Evolutionary conservation across 2,888 invertebrate genomes (phyloP).

Genomic region (Busseola fusca): DNA sequence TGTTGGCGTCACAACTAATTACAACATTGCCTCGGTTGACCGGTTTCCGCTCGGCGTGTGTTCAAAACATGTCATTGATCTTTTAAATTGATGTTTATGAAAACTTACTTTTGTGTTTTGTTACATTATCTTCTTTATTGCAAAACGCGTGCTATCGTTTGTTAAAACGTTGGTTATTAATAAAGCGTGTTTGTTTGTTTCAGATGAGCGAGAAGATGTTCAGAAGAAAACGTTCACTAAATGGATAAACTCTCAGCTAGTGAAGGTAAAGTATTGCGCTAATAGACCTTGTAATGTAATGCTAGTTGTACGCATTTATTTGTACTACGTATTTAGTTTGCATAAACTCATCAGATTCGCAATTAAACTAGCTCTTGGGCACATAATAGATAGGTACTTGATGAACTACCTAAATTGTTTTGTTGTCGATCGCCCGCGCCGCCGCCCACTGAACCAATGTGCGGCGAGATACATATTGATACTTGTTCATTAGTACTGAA

Average conservation of each 20-base stretch:
- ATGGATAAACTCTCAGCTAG: slow-evolving; percentile 96
- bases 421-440: slow-evolving; percentile 1
- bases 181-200: slow-evolving; percentile 72
- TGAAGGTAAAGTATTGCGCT: slow-evolving; percentile 89
- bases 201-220: slow-evolving; percentile 97
- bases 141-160: neutral
- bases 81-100: neutral
- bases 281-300: neutral
- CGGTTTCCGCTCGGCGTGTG: neutral
- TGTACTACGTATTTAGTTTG: neutral
- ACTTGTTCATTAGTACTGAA: slow-evolving; percentile 1
- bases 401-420: slow-evolving; percentile 39
- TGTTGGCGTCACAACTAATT: neutral
- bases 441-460: slow-evolving; percentile 7
- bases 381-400: slow-evolving; percentile 28
- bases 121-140: neutral
- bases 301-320: neutral
- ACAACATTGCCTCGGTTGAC: neutral
- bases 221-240: slow-evolving; percentile 98
- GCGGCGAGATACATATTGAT: neutral
- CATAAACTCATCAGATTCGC: slow-evolving; percentile 21
- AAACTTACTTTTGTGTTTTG: neutral
- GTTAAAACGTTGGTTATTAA: neutral
- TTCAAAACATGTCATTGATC: slow-evolving; percentile 6
- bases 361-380: slow-evolving; percentile 17